Evolutionary conservation across 2,888 invertebrate species (phyloP).

Genomic region (Terebella lapidaria): DNA sequence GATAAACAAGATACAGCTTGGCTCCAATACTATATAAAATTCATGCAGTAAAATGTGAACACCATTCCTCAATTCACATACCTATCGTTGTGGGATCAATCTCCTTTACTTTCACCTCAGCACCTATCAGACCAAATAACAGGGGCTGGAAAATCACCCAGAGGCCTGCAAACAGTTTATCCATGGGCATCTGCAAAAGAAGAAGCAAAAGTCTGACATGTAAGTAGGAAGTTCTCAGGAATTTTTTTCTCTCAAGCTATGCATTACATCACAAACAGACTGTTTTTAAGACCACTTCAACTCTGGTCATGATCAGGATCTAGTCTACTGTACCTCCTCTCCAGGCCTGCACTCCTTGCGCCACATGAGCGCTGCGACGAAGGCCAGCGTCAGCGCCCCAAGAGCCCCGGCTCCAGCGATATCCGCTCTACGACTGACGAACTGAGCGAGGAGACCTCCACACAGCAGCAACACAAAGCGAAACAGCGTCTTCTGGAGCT

Average conservation of each 20-base stretch:
- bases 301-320: too few relatives aligned
- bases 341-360: slow-evolving; percentile 31
- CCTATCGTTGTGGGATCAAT: slow-evolving; percentile 27
- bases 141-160: slow-evolving; percentile 97
- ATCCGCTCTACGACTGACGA: slow-evolving; percentile 78
- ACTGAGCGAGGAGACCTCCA: slow-evolving; percentile 77
- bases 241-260: too few relatives aligned
- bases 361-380: slow-evolving; percentile 53
- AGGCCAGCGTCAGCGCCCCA: slow-evolving; percentile 57
- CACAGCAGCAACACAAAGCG: slow-evolving; percentile 73
- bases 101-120: slow-evolving; percentile 70
- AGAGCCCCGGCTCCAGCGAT: slow-evolving; percentile 66
- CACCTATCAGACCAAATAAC: slow-evolving; percentile 87
- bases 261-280: too few relatives aligned
- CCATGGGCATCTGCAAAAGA: slow-evolving; percentile 55
- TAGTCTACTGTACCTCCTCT: too few relatives aligned
- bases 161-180: slow-evolving; percentile 81
- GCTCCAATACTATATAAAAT: too few relatives aligned
- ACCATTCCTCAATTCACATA: too few relatives aligned
- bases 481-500: slow-evolving; percentile 23
- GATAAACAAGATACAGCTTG: too few relatives aligned
- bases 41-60: too few relatives aligned
- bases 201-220: too few relatives aligned
- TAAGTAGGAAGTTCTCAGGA: too few relatives aligned
- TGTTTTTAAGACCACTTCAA: too few relatives aligned